A percentile compares a stretch with the other conserved stretches of the same genome.
Conservation (phyloP, 2,113 vertebrate genomes). For the Epinephelus moara region DNA sequence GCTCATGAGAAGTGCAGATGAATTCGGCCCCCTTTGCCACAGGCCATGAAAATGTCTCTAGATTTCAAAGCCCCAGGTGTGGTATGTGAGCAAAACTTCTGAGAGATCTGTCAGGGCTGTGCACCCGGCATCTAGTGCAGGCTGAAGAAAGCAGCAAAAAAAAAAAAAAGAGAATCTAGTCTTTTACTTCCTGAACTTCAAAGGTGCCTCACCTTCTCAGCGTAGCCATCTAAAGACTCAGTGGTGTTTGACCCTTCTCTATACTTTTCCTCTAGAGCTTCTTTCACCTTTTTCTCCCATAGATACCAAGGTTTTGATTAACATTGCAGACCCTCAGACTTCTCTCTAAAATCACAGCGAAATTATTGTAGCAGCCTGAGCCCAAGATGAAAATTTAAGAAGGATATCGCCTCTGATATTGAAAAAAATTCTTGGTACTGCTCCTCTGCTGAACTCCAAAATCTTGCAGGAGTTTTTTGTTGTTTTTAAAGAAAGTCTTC, state of each 20-base stretch:
- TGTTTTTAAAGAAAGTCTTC: neutral
- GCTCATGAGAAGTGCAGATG: constrained; percentile 72
- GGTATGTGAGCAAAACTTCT: constrained; percentile 76
- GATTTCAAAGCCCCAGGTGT: constrained; percentile 83
- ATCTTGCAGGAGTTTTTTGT: constrained; percentile 19
- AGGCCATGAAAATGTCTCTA: constrained; percentile 63
- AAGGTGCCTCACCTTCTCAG: constrained; percentile 80
- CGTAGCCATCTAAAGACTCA: constrained; percentile 78
- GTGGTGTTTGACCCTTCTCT: constrained; percentile 68
- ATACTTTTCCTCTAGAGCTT: constrained; percentile 50
- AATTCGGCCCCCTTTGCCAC: constrained; percentile 58
- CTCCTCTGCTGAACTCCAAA: constrained; percentile 27
- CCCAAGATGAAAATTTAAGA: constrained; percentile 61
- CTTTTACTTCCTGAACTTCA: constrained; percentile 86
- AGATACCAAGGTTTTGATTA: constrained; percentile 66
- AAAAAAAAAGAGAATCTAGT: constrained; percentile 69
- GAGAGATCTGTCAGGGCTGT: constrained; percentile 78
- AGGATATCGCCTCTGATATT: constrained; percentile 57
- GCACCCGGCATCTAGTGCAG: constrained; percentile 60
- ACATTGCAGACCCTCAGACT: constrained; percentile 62
- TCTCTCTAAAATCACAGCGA: constrained; percentile 52
- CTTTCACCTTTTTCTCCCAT: constrained; percentile 41
- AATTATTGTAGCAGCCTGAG: constrained; percentile 47
- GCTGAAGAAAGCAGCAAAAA: constrained; percentile 61
- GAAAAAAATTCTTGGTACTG: neutral